Base-by-base conservation (phyloP, 2,888 invertebrate species). In the Ichneumoninae sp. region DNA sequence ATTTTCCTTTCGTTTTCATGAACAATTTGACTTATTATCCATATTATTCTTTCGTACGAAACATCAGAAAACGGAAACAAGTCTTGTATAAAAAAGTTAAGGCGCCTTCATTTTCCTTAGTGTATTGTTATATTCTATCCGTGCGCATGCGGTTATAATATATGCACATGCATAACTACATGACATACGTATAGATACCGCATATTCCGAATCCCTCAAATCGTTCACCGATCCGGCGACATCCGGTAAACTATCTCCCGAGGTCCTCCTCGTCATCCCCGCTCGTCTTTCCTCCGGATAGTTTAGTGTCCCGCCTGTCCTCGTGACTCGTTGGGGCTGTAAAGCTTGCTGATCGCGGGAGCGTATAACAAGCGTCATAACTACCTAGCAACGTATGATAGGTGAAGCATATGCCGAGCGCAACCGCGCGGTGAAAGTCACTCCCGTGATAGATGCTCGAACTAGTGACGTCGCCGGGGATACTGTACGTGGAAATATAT, bases 281-380 rank as follows among this genome's bases (percentile, higher is more conserved):
- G 26, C 22, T 26, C 22, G 10, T 57, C 57, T 22, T 57, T 22
- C 57, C 57, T 22, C 57, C 57, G 57, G 26, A 26, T 57, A 57
- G 57, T 57, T 57, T 22, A 57, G 57, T 57, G 57, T 47, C 16
- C 57, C 26, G 26, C 10, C 57, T 26, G 22, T 57, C 57, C 10
- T 26, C 57, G 13, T 57, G 26, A 57, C 57, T 57, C 26, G 57
- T 57, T 13, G 22, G 22, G 10, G 57, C 26, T 57, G 57, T 57
- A 33, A 62, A 62, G 33, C 62, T 26, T 75, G 10, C 40, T 36
- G 44, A 80, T 78, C 78, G 74, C 19, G 44, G 68, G 50, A 74
- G 62, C 68, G 69, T 79, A 79, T 87, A 88, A 86, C 87, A 84
- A 88, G 84, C 79, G 69, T 85, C 82, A 79, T 68, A 87, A 85